Evolutionary conservation across 2,797 vertebrate species (phyloP).

Genomic region (Sebastes hubbsi): DNA sequence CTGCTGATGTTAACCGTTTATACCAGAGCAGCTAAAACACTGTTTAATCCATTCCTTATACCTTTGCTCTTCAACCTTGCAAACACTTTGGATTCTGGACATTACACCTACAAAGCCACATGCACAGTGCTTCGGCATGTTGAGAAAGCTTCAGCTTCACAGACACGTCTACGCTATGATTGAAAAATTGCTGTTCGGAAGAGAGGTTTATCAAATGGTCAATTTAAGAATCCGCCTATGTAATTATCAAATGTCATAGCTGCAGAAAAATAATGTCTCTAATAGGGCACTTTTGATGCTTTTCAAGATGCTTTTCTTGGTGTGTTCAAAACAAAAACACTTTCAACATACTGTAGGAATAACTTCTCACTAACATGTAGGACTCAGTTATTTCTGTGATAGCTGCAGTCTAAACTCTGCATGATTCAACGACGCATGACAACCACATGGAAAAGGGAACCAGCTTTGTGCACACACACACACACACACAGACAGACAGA

Average conservation of each 20-base stretch:
- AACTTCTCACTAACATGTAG: neutral
- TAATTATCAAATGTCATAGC: neutral
- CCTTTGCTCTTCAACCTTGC: neutral
- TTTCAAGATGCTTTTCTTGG: neutral
- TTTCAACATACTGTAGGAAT: neutral
- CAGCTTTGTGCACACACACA: conserved; percentile 1
- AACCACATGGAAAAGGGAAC: conserved; percentile 50
- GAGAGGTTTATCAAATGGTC: neutral
- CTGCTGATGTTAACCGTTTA: neutral
- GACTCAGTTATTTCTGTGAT: neutral
- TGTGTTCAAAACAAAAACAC: neutral
- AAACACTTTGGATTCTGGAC: neutral
- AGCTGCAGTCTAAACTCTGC: neutral
- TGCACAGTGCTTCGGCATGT: neutral
- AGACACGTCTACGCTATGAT: neutral
- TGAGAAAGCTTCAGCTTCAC: neutral
- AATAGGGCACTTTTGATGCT: neutral
- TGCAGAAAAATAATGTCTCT: neutral
- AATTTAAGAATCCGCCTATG: neutral
- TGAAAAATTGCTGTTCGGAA: neutral
- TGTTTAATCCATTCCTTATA: too few relatives aligned
- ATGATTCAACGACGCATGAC: conserved; percentile 45
- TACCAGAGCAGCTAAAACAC: neutral
- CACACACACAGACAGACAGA: neutral
- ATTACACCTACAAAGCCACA: neutral